These are phyloP conservation scores for Varecia variegata DNA, from an alignment of 2,797 vertebrate species.

Conservation along the genomic window DNA sequence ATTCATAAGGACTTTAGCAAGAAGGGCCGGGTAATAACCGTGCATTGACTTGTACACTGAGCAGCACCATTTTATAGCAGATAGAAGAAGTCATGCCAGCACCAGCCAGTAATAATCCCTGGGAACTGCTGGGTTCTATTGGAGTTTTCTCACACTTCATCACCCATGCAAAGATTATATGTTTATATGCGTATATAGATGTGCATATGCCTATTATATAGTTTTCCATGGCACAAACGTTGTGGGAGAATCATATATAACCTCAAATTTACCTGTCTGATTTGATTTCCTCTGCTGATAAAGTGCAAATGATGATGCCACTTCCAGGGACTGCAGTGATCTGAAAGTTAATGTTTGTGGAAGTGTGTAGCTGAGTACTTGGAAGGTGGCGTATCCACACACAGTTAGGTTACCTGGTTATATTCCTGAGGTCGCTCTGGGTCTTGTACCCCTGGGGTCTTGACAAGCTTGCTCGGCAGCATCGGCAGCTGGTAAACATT, in stretches of 20 bases:
- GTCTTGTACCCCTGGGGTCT: rapidly evolving
- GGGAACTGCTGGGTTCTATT: background rate
- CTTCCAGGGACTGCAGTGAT: rapidly evolving
- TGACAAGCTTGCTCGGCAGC: rapidly evolving
- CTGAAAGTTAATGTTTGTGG: too few species aligned
- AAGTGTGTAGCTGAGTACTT: rapidly evolving
- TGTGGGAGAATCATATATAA: background rate
- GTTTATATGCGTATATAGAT: rapidly evolving
- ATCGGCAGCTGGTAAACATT: rapidly evolving
- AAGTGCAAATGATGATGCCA: too few species aligned
- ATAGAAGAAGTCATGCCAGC: background rate
- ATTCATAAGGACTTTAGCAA: rapidly evolving
- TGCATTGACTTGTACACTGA: rapidly evolving
- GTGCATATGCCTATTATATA: rapidly evolving
- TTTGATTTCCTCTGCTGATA: background rate
- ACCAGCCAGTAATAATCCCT: too few species aligned
- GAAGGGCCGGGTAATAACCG: rapidly evolving
- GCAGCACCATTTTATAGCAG: background rate
- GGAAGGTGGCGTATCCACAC: rapidly evolving
- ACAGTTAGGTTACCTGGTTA: rapidly evolving
- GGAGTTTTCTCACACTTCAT: background rate
- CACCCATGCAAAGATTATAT: rapidly evolving
- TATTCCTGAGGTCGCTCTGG: rapidly evolving
- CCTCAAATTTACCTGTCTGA: background rate
- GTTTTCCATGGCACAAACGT: background rate